A percentile compares a stretch with the other conserved stretches of the same genome.
Conservation (phyloP, 2,888 invertebrate species). For the Archips xylosteana region DNA sequence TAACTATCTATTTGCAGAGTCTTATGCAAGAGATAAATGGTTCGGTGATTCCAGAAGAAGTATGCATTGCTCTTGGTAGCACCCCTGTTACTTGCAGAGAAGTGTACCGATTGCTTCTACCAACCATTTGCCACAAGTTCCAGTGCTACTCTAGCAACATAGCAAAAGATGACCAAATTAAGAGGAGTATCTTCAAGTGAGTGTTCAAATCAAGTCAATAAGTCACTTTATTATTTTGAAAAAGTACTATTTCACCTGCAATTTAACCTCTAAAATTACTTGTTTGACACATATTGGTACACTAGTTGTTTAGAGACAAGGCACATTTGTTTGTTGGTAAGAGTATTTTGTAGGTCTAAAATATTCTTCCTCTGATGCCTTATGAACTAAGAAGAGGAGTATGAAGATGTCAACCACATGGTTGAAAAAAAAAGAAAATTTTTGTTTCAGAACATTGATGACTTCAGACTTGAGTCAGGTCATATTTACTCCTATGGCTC, state of each 20-base stretch:
- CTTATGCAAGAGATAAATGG: slow-evolving; percentile 73
- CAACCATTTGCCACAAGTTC: slow-evolving; percentile 68
- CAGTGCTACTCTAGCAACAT: slow-evolving; percentile 74
- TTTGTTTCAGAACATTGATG: slow-evolving; percentile 73
- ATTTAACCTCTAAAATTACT: too few species aligned
- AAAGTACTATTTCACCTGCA: too few species aligned
- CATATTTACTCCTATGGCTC: slow-evolving; percentile 70
- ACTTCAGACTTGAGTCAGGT: slow-evolving; percentile 76
- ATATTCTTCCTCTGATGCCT: too few species aligned
- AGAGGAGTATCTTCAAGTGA: slow-evolving; percentile 74
- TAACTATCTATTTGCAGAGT: slow-evolving; percentile 60
- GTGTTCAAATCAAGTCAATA: slow-evolving; percentile 22
- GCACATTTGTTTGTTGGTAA: too few species aligned
- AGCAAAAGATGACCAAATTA: slow-evolving; percentile 75
- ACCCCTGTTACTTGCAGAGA: slow-evolving; percentile 76
- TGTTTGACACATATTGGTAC: too few species aligned
- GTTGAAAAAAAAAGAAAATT: background rate
- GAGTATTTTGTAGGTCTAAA: too few species aligned
- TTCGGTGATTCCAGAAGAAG: slow-evolving; percentile 71
- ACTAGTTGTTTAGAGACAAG: too few species aligned
- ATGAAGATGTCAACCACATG: too few species aligned
- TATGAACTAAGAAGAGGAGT: too few species aligned
- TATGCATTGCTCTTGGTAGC: slow-evolving; percentile 74
- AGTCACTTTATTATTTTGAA: background rate
- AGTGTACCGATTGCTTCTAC: slow-evolving; percentile 73